Percentiles rank a stretch among this genome's conserved stretches.
Evolutionary conservation across 2,113 vertebrate species (phyloP).

Genomic region (Esox niger): DNA sequence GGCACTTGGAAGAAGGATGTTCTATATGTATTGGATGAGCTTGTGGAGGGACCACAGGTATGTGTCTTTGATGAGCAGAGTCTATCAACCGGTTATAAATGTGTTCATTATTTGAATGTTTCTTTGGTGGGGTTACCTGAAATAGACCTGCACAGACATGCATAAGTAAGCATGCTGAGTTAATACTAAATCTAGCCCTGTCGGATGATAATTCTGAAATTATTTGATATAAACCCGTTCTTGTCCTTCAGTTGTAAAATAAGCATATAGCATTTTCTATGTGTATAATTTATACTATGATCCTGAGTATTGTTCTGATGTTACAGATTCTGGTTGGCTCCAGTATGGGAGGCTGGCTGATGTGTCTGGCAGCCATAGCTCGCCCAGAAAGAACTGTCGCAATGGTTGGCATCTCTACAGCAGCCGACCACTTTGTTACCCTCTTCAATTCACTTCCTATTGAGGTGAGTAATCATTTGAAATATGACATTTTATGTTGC

Average conservation of each 20-base stretch:
- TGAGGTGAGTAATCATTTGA: constrained; percentile 65
- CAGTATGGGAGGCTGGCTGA: constrained; percentile 85
- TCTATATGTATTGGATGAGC: constrained; percentile 77
- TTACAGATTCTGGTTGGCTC: constrained; percentile 81
- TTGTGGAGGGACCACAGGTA: constrained; percentile 84
- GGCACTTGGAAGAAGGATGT: constrained; percentile 84
- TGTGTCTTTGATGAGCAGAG: background rate
- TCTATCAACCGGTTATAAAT: background rate
- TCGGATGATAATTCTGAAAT: too few relatives aligned
- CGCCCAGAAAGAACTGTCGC: constrained; percentile 77
- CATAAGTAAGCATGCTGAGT: too few relatives aligned
- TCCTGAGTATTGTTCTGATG: background rate
- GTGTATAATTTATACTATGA: background rate
- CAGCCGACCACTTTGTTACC: constrained; percentile 76
- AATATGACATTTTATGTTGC: background rate
- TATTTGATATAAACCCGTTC: background rate
- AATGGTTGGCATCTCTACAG: constrained; percentile 77
- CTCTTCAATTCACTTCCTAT: constrained; percentile 73
- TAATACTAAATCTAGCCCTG: too few relatives aligned
- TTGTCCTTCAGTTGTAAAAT: background rate
- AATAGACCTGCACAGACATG: background rate
- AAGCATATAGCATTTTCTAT: background rate
- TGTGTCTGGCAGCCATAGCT: constrained; percentile 82
- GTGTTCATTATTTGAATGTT: too few relatives aligned
- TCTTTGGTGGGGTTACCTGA: too few relatives aligned